A percentile compares a stretch with the other conserved stretches of the same genome.
phyloP scores from a whole-genome alignment of 2,113 vertebrate genomes.

The Calyptomena viridis region DNA sequence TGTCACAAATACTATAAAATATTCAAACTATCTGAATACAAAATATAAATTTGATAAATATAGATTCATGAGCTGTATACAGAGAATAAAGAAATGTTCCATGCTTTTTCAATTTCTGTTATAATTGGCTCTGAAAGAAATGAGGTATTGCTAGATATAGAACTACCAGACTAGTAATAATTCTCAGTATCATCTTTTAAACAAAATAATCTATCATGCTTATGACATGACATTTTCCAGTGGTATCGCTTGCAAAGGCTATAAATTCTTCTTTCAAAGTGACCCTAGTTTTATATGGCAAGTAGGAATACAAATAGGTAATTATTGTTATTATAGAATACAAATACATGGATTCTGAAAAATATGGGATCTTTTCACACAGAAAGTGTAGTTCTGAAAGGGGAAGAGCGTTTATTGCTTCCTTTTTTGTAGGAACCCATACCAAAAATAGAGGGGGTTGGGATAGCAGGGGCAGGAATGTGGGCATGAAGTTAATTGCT shows the following conservation, averaged over 20 bases:
- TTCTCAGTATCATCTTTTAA: conserved; percentile 25
- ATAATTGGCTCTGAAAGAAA: conserved; percentile 25
- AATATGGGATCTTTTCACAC: neutral
- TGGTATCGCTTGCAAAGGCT: neutral
- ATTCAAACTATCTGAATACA: neutral
- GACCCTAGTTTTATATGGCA: neutral
- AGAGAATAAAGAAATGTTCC: neutral
- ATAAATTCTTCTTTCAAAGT: conserved; percentile 7
- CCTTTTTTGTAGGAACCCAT: neutral
- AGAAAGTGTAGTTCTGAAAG: neutral
- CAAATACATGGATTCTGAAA: neutral
- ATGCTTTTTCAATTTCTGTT: neutral
- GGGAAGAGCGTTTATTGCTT: neutral
- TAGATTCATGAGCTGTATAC: neutral
- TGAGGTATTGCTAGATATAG: neutral
- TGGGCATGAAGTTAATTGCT: neutral
- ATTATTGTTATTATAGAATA: neutral
- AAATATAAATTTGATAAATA: neutral
- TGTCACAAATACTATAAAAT: neutral
- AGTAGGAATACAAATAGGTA: neutral
- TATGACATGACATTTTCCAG: neutral
- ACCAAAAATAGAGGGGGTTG: neutral
- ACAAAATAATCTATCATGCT: conserved; percentile 44
- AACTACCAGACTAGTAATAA: neutral
- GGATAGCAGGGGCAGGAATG: neutral